Evolutionary conservation across 2,797 vertebrate genomes (phyloP), one percentile per base, ranked within the genome.

Genomic region (Ctenosaura bakeri): DNA sequence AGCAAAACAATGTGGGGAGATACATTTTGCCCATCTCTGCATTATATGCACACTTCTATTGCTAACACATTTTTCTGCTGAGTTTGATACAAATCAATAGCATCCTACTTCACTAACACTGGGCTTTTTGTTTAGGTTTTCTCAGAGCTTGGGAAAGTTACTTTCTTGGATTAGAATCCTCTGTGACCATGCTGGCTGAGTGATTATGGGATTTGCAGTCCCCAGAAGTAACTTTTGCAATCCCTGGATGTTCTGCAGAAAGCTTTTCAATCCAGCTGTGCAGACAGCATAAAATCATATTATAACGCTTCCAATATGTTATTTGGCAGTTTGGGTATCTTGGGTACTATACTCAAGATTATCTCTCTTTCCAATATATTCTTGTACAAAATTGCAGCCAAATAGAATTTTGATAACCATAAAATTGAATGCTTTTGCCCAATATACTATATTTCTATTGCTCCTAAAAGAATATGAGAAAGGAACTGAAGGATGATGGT

Each of bases 381-480:
- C 35, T 81, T 90, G 29, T 62, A 50, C 46, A 90, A 81, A 74
- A 79, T 1, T 52, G 24, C n/a, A 88, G 12, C 10, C n/a, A 88
- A 85, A 74, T 85, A 5, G 52, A 12, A 80, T 80, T 74, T 69
- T 88, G 74, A 85, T 29, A 22, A 12, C 18, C 9, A 38, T 38
- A 59, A 26, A 88, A 74, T 52, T 24, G 76, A 88, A 85, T 32
- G 29, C 46, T 32, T 29, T 46, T 29, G 20, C 20, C 74, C 79
- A 64, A 59, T 4, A 50, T 35, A 38, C 14, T 3, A 32, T 56
- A 88, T 38, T 46, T 5, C 50, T 71, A 2, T 22, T 46, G 29
- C 83, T 16, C 32, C n/a, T 71, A 3, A 46, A 62, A 77, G 9
- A 87, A 87, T 62, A 13, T 80, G 18, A 16, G 22, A 74, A 35